These are phyloP conservation scores for Melanotaenia nigrans DNA, from an alignment of 2,797 vertebrate genomes.

Conservation along the genomic window DNA sequence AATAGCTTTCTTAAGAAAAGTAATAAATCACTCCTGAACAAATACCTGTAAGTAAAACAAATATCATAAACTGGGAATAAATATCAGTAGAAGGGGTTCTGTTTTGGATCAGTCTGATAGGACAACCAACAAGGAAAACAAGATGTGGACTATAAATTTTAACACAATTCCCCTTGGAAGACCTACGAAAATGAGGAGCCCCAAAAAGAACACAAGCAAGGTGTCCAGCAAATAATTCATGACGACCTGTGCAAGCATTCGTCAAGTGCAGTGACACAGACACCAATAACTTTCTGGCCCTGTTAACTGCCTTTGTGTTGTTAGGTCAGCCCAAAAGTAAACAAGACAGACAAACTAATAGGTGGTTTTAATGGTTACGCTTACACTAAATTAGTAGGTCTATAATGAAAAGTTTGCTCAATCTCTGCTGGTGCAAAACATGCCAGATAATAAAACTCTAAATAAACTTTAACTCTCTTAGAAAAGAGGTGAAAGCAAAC, in stretches of 20 bases:
- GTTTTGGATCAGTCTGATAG: constrained; percentile 79
- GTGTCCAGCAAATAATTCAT: constrained; percentile 76
- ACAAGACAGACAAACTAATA: constrained; percentile 42
- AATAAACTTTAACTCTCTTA: constrained; percentile 8
- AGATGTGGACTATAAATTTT: constrained; percentile 77
- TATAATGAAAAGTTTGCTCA: background rate
- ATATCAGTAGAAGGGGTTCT: constrained; percentile 73
- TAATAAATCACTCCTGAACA: constrained; percentile 75
- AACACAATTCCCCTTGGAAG: constrained; percentile 72
- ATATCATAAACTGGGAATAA: constrained; percentile 77
- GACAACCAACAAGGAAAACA: constrained; percentile 68
- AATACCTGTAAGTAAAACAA: constrained; percentile 82
- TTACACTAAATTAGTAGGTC: constrained; percentile 2
- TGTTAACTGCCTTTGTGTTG: constrained; percentile 57
- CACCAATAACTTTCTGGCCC: constrained; percentile 59
- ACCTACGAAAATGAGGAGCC: constrained; percentile 53
- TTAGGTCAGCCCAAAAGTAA: constrained; percentile 68
- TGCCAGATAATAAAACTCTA: constrained; percentile 7
- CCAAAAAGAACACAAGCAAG: constrained; percentile 72
- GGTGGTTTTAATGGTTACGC: constrained; percentile 23
- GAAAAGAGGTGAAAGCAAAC: constrained; percentile 46
- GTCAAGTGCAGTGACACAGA: constrained; percentile 66
- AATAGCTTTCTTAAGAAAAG: constrained; percentile 70
- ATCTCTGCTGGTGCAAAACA: constrained; percentile 13
- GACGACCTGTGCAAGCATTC: constrained; percentile 49